These are phyloP conservation scores for Scolopax mira DNA, from an alignment of 2,113 vertebrate species.

Conservation along the genomic window DNA sequence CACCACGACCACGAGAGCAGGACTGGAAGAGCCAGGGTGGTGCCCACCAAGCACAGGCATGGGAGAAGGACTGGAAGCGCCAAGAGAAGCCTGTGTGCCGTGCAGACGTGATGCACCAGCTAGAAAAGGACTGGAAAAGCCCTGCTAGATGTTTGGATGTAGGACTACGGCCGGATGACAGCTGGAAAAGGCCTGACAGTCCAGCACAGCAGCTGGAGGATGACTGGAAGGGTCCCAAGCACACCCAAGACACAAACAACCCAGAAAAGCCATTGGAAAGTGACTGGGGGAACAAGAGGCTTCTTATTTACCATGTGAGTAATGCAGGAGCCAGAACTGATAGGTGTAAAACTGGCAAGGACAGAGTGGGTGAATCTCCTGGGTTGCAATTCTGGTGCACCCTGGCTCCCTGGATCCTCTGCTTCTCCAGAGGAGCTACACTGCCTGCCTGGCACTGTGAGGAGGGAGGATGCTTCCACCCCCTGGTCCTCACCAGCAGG, in stretches of 20 bases:
- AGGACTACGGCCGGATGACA: neutral
- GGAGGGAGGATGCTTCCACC: neutral
- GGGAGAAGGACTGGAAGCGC: slow-evolving; percentile 35
- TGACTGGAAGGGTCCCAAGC: neutral
- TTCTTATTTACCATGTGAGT: slow-evolving; percentile 47
- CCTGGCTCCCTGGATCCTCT: neutral
- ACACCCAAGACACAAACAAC: neutral
- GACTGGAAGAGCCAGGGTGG: neutral
- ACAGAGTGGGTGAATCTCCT: neutral
- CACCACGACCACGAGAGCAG: neutral
- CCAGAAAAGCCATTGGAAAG: slow-evolving; percentile 46
- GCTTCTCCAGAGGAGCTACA: neutral
- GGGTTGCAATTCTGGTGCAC: neutral
- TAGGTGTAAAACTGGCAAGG: neutral
- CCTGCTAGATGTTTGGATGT: neutral
- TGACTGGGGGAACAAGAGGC: neutral
- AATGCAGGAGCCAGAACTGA: neutral
- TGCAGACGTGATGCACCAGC: neutral
- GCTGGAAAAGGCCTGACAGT: slow-evolving; percentile 42
- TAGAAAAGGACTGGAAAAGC: slow-evolving; percentile 39
- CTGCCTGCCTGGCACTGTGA: neutral
- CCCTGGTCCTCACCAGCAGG: accelerated
- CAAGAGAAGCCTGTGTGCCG: slow-evolving; percentile 17
- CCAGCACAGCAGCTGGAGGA: neutral
- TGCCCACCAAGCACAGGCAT: neutral